Base-by-base conservation (phyloP, 2,888 invertebrate genomes). In the Clepsis dumicolana region DNA sequence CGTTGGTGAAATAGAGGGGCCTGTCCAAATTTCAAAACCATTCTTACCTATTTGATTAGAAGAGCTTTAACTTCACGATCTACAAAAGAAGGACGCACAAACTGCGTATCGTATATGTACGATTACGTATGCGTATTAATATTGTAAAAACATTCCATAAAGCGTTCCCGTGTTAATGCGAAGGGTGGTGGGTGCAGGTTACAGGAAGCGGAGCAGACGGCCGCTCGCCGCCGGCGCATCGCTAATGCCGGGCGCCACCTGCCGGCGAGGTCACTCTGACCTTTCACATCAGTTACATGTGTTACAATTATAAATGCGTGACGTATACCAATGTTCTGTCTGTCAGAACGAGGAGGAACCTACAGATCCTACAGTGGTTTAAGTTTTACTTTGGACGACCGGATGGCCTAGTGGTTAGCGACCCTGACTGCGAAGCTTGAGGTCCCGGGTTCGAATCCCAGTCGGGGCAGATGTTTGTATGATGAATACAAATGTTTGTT, bases 151-250 rank as follows among this genome's bases (percentile, higher is more conserved):
- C 35, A 56, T 56, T 56, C 32, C 32, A 54, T 32, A 24, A 59
- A 59, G 25, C 25, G 25, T 35, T 32, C 56, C 69, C 59, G 64
- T 65, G 54, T 61, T 70, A 65, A 60, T 59, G 68, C 41, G 70
- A 72, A 60, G 61, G 72, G 56, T 61, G 56, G 64, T 71, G 68
- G 70, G 71, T 67, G 73, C 73, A 53, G 73, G 65, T 75, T 70
- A 81, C 87, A 84, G 88, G 88, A 88, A 88, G 80, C 83, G 77
- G 74, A 73, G 82, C 86, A 88, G 88, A 88, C 87, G 81, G 74
- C 83, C 83, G 76, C 75, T 74, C 80, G 84, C 78, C 80, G 79
- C 81, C 80, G 81, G 76, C 85, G 87, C 85, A 86, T 86, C 80
- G 77, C 80, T 86, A 86, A 86, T 87, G 82, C 70, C 76, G 73